Evolutionary conservation across 2,113 vertebrate species (phyloP).

Genomic region (Cryptoleucopteryx plumbea): DNA sequence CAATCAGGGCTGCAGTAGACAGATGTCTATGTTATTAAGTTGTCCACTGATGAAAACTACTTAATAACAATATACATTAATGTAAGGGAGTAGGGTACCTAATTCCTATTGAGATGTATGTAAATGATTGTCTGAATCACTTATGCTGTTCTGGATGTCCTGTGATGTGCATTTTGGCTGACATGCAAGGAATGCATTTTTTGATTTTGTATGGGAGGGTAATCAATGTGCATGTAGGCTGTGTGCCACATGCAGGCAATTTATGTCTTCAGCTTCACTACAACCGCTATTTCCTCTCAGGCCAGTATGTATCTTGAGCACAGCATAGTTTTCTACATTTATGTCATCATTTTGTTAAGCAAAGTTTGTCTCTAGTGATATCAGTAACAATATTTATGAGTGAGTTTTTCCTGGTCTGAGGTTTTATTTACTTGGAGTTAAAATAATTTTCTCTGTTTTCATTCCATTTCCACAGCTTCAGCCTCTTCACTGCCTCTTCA

Average conservation of each 20-base stretch:
- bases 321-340: background rate
- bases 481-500: background rate
- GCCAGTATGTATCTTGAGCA: background rate
- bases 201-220: background rate
- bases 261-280: background rate
- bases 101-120: background rate
- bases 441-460: background rate
- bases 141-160: background rate
- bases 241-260: background rate
- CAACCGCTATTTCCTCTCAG: background rate
- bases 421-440: background rate
- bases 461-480: background rate
- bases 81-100: background rate
- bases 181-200: background rate
- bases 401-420: background rate
- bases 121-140: background rate
- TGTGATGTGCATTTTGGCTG: background rate
- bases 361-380: background rate
- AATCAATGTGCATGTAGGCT: background rate
- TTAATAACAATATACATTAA: background rate
- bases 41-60: background rate
- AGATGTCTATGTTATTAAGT: background rate
- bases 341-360: background rate
- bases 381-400: background rate
- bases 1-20: background rate